Conservation (phyloP, 92 coral and sea anemone species). For the Epizoanthus stellaris region DNA sequence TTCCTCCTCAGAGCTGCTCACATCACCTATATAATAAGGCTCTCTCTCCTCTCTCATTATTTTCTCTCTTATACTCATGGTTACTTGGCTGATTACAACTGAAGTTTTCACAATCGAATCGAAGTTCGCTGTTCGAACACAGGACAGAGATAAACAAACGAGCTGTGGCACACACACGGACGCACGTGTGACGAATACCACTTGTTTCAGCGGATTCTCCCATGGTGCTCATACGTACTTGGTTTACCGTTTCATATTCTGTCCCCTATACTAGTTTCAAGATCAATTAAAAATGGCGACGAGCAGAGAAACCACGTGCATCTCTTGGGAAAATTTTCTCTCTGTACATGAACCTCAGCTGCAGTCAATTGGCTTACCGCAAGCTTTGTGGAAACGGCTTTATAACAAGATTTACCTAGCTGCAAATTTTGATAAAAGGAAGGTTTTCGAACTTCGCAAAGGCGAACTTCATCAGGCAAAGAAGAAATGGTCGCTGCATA, state of each 20-base stretch:
- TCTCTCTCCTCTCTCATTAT: constrained; percentile 64
- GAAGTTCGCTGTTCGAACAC: no score
- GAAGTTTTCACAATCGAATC: neutral
- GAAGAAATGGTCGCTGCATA: constrained; percentile 57
- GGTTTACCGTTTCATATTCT: neutral
- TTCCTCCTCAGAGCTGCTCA: constrained; percentile 84
- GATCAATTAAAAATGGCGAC: constrained; percentile 45
- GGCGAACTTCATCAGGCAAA: constrained; percentile 21
- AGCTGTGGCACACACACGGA: no score
- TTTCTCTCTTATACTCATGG: constrained; percentile 52
- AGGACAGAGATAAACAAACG: neutral
- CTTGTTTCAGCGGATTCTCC: neutral
- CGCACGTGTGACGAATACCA: neutral
- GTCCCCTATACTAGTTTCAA: constrained; percentile 25
- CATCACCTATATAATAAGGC: constrained; percentile 74
- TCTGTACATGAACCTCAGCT: constrained; percentile 80
- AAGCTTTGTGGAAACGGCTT: constrained; percentile 72
- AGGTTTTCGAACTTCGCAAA: constrained; percentile 71
- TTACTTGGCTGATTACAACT: neutral
- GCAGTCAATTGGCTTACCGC: constrained; percentile 83
- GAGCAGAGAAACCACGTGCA: constrained; percentile 67
- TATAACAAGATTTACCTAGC: constrained; percentile 68
- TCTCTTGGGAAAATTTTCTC: constrained; percentile 78
- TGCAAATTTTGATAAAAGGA: constrained; percentile 54
- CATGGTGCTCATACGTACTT: no score